phyloP scores from a whole-genome alignment of 2,888 invertebrate species.

The Megamerina dolium region DNA sequence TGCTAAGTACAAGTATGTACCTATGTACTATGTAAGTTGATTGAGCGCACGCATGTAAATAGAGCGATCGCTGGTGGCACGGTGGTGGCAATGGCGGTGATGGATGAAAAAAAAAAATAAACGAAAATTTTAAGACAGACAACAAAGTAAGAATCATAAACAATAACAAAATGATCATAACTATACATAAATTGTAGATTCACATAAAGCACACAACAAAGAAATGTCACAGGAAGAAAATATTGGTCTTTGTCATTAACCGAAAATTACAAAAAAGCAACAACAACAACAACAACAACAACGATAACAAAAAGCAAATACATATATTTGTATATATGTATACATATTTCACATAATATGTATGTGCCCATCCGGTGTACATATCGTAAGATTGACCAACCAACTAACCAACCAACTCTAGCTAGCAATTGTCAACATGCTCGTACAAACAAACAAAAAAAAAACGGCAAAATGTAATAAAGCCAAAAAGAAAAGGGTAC shows the following conservation, averaged over 20 bases:
- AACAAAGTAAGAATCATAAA: no score
- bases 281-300: slow-evolving; percentile 28
- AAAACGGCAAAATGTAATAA: no score
- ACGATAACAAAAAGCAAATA: slow-evolving; percentile 27
- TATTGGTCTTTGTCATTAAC: slow-evolving; percentile 47
- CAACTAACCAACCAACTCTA: no score
- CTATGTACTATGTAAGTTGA: background rate
- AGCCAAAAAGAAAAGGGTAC: no score
- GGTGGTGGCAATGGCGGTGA: background rate
- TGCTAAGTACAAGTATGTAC: slow-evolving; percentile 13
- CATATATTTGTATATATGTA: slow-evolving; percentile 18
- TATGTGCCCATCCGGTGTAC: slow-evolving; percentile 25
- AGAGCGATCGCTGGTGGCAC: slow-evolving; percentile 4
- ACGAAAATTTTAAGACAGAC: background rate
- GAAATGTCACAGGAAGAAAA: slow-evolving; percentile 48
- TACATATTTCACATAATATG: slow-evolving; percentile 18
- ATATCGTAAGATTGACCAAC: slow-evolving; percentile 12
- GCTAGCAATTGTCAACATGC: no score
- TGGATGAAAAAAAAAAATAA: background rate
- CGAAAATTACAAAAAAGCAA: slow-evolving; percentile 31
- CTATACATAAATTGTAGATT: no score
- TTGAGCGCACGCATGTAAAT: background rate
- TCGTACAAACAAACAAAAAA: no score
- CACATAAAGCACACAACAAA: slow-evolving; percentile 18
- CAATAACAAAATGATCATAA: no score